These are phyloP conservation scores for Paramuricea clavata DNA, from an alignment of 92 coral and sea anemone genomes.

Conservation along the genomic window DNA sequence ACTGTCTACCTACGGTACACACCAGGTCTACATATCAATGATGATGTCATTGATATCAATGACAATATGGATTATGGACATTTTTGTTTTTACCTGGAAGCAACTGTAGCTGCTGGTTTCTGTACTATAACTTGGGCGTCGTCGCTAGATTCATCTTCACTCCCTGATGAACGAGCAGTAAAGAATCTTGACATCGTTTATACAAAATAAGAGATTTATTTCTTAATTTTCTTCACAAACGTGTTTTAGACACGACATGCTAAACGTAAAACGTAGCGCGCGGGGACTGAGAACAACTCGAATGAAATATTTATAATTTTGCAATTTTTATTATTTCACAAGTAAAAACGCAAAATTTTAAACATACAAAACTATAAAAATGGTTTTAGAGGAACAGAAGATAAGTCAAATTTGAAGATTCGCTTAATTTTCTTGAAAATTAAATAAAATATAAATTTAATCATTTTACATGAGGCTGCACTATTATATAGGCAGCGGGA, in stretches of 20 bases:
- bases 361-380: neutral
- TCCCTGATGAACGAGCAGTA: conserved; percentile 93
- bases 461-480: neutral
- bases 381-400: neutral
- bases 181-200: conserved; percentile 95
- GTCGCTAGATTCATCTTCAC: conserved; percentile 85
- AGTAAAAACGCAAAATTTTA: neutral
- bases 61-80: no score
- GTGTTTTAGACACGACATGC: no score
- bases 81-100: conserved; percentile 77
- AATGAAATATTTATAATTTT: conserved; percentile 67
- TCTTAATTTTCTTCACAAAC: no score
- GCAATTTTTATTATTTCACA: neutral
- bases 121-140: conserved; percentile 83
- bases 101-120: conserved; percentile 76
- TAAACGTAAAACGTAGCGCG: no score
- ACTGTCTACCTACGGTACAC: neutral
- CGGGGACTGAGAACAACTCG: no score
- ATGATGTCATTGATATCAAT: neutral
- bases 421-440: neutral
- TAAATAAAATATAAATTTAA: neutral
- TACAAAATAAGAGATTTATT: no score
- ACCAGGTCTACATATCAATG: no score
- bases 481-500: neutral
- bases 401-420: neutral